Percentiles rank a stretch among this genome's conserved stretches.
These are phyloP conservation scores for Pristionchus maxplancki DNA, from an alignment of 2,888 invertebrate genomes.

Conservation along the genomic window DNA sequence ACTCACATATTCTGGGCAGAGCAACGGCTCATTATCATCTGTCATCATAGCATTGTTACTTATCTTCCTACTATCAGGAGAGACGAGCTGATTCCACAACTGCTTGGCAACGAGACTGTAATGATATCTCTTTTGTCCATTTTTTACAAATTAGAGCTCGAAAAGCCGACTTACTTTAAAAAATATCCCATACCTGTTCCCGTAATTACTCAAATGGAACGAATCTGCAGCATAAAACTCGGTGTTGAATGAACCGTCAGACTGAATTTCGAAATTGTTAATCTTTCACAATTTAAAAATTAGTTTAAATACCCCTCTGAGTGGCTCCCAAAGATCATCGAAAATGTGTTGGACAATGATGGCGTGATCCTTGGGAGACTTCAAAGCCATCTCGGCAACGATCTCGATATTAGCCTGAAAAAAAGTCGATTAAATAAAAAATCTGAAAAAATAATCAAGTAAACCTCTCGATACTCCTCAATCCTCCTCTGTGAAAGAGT, in stretches of 20 bases:
- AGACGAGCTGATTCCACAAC: background rate
- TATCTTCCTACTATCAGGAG: background rate
- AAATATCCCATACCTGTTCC: background rate
- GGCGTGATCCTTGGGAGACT: background rate
- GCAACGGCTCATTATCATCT: background rate
- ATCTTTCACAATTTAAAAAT: background rate
- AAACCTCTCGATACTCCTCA: slow-evolving; percentile 13
- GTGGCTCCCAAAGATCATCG: slow-evolving; percentile 15
- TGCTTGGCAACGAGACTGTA: slow-evolving; percentile 16
- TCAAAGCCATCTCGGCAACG: background rate
- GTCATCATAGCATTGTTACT: background rate
- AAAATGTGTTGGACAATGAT: background rate
- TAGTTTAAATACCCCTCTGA: background rate
- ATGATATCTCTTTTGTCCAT: too few relatives aligned
- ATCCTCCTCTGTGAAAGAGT: background rate
- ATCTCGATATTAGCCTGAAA: background rate
- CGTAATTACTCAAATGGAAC: slow-evolving; percentile 4
- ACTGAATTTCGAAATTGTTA: background rate
- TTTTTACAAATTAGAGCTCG: too few relatives aligned
- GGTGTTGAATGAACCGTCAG: background rate
- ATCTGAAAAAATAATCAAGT: too few relatives aligned
- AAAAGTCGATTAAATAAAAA: too few relatives aligned
- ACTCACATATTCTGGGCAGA: background rate
- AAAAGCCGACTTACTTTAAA: too few relatives aligned
- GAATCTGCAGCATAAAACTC: background rate